These are phyloP conservation scores for Drosophila infuscata DNA, from an alignment of 2,888 invertebrate genomes.

Conservation along the genomic window DNA sequence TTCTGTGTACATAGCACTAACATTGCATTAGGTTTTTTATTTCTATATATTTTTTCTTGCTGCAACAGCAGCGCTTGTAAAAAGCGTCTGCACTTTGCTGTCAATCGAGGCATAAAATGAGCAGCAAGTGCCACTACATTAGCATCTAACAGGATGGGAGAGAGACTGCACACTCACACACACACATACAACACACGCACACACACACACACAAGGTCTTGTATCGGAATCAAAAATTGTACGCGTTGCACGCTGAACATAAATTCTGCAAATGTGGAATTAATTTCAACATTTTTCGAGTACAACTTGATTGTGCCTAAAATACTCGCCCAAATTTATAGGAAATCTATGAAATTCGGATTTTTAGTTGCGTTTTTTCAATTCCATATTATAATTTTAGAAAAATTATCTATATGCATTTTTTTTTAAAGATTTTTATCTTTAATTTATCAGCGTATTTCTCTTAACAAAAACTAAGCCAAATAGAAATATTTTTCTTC, in stretches of 20 bases:
- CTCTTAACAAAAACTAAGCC: not conserved
- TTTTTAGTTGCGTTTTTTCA: not conserved
- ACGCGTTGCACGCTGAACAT: slow-evolving; percentile 37
- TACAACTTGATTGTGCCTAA: not conserved
- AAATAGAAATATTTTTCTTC: slow-evolving; percentile 20
- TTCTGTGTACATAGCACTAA: not conserved
- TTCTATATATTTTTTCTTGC: slow-evolving; percentile 16
- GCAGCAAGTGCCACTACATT: slow-evolving; percentile 80
- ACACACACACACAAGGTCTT: slow-evolving; percentile 14
- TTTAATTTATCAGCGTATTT: not conserved
- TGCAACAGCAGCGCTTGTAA: slow-evolving; percentile 32
- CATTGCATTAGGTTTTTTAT: not conserved
- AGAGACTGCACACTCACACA: slow-evolving; percentile 1
- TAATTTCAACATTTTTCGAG: not conserved
- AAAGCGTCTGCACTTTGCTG: slow-evolving; percentile 73
- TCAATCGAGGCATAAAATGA: slow-evolving; percentile 81
- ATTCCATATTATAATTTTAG: not conserved
- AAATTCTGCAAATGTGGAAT: slow-evolving; percentile 16
- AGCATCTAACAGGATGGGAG: slow-evolving; percentile 23
- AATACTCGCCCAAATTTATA: slow-evolving; percentile 4
- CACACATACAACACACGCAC: slow-evolving; percentile 5
- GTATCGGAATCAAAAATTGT: slow-evolving; percentile 67
- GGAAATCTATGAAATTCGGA: not conserved
- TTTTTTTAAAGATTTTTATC: not conserved
- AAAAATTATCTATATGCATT: not conserved